phyloP scores from a whole-genome alignment of 2,113 vertebrate genomes.

The Ceyx margarethae region DNA sequence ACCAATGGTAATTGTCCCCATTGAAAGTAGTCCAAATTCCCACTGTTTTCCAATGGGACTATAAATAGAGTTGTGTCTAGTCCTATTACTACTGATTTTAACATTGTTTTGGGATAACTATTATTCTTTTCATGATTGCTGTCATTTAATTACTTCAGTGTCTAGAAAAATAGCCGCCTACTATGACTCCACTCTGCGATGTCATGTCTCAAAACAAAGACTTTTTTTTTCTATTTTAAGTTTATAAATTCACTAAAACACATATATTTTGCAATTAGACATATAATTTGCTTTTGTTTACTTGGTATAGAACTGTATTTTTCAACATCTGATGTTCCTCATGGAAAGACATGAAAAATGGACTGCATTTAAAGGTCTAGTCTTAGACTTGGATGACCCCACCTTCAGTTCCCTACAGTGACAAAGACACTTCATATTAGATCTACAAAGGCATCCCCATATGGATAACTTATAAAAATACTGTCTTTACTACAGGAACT shows the following conservation, averaged over 20 bases:
- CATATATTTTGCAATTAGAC: not conserved
- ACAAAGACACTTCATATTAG: not conserved
- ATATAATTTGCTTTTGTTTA: not conserved
- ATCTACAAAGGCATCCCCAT: not conserved
- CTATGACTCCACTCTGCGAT: not conserved
- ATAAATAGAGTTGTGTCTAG: not conserved
- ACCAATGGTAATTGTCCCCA: not conserved
- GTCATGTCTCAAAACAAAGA: not conserved
- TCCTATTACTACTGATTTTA: not conserved
- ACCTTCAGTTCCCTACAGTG: not conserved
- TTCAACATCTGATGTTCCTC: not conserved
- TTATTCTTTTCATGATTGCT: not conserved
- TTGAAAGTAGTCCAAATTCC: not conserved
- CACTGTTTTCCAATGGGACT: not conserved
- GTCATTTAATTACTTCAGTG: conserved; percentile 3
- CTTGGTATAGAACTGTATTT: not conserved
- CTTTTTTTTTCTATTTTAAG: not conserved
- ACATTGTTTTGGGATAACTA: not conserved
- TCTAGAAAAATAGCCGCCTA: not conserved
- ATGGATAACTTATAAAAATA: not conserved
- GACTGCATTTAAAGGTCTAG: not conserved
- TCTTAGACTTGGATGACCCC: not conserved
- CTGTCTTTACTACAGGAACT: not conserved
- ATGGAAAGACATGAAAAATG: not conserved
- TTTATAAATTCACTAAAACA: not conserved